These are phyloP conservation scores for Echinarachnius parma DNA, from an alignment of 53 echinoderm and acorn worm species.

Conservation along the genomic window DNA sequence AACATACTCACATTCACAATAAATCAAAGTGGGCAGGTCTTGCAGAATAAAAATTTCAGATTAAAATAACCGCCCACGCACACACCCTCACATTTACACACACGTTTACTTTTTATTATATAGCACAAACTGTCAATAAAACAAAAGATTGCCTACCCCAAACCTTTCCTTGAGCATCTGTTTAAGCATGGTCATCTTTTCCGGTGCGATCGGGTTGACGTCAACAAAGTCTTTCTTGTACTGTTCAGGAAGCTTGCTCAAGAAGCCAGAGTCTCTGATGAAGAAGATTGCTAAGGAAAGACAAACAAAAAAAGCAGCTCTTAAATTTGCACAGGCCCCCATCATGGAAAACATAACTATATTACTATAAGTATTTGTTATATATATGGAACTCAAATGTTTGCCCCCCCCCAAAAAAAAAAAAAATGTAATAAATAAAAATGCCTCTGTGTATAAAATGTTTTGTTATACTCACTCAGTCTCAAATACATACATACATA, in stretches of 20 bases:
- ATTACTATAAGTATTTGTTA: no score
- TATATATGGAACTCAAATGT: no score
- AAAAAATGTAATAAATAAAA: no score
- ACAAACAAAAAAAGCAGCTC: not conserved
- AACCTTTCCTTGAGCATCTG: constrained; percentile 80
- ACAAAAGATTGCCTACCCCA: constrained; percentile 60
- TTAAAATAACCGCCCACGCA: not conserved
- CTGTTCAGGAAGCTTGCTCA: constrained; percentile 45
- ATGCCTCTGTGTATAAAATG: no score
- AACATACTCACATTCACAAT: no score
- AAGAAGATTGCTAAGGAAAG: constrained; percentile 61
- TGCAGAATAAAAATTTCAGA: not conserved
- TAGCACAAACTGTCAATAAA: not conserved
- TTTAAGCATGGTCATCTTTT: constrained; percentile 69
- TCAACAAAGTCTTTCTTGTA: constrained; percentile 70
- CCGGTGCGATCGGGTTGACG: constrained; percentile 69
- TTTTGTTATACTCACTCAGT: no score
- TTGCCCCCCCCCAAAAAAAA: no score
- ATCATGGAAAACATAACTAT: no score
- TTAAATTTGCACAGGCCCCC: no score
- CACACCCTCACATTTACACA: not conserved
- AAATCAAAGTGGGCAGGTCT: no score
- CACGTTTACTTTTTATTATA: not conserved
- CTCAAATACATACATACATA: no score
- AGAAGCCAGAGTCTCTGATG: constrained; percentile 62